Evolutionary conservation across 2,888 invertebrate genomes (phyloP).

Genomic region (Philereme transversata): DNA sequence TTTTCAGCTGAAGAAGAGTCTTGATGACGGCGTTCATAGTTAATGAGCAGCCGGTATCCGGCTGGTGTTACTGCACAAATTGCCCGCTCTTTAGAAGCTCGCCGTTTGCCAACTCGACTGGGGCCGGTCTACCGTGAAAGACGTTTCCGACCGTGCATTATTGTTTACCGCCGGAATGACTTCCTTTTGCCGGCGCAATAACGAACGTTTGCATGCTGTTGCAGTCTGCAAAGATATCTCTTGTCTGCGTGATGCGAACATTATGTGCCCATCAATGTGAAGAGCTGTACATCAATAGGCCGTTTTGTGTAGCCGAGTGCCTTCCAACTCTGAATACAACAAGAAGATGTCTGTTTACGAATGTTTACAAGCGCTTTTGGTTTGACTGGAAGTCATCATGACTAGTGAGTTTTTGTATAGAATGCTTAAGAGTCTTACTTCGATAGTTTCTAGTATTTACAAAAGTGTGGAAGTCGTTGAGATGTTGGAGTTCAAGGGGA

Average conservation of each 20-base stretch:
- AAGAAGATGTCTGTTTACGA: constrained; percentile 14
- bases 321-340: constrained; percentile 42
- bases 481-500: too few relatives aligned
- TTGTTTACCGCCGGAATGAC: constrained; percentile 78
- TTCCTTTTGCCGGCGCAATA: constrained; percentile 67
- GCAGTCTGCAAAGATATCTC: constrained; percentile 53
- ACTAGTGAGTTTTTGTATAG: constrained; percentile 1
- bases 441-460: constrained; percentile 33
- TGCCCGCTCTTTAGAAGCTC: constrained; percentile 71
- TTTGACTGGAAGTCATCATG: constrained; percentile 6
- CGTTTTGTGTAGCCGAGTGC: constrained; percentile 49
- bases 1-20: constrained; percentile 78
- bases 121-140: constrained; percentile 69
- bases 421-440: neutral
- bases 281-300: constrained; percentile 52
- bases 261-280: constrained; percentile 53
- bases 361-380: constrained; percentile 25
- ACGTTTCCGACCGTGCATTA: constrained; percentile 73
- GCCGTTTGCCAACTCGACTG: constrained; percentile 69
- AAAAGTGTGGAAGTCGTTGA: too few relatives aligned
- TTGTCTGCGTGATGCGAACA: constrained; percentile 46
- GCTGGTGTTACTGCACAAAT: constrained; percentile 74
- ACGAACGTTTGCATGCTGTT: constrained; percentile 49
- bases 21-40: constrained; percentile 83
- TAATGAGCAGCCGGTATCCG: constrained; percentile 81